Base-by-base conservation (phyloP, 64 coral and sea anemone genomes). In the Hydrozoanthus tunicans region DNA sequence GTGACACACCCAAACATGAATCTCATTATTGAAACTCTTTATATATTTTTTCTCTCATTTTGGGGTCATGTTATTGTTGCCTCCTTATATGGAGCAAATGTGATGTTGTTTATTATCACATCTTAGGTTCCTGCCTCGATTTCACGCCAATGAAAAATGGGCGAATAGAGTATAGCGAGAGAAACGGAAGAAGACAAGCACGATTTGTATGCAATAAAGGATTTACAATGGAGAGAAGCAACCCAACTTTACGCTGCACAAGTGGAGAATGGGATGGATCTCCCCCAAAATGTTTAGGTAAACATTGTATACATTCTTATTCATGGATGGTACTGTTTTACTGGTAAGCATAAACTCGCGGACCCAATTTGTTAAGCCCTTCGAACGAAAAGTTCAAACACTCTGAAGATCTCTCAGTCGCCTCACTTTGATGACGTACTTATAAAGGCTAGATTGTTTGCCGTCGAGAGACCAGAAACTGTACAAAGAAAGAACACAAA, bases 181-280 rank as follows among this genome's bases (percentile, higher is more conserved):
- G 11, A 62, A 62, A 62, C 6, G 79, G 79, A 81, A 5, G 32
- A 8, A n/a, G 57, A 43, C 58, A 81, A 63, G 79, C 79, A 63
- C 58, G 79, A 4, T 64, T 81, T 81, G 23, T 24, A n/a, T 81
- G 79, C 58, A 81, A 81, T 9, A 81, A 32, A 8, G 79, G 79
- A 32, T 23, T 62, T 61, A 61, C 23, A 13, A 81, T 81, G 59
- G 58, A 81, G 58, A 63, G 10, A 20, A 59, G 58, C 6, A 81
- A 81, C 9, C 12, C 17, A 3, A 81, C 79, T 62, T 62, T 81
- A 23, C 17, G 56, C n/a, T 81, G 79, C 62, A 10, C 32, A 12
- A 60, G 62, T 26, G 24, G 23, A 63, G 32, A 81, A 60, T 81
- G 79, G 79, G 11, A 32, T 10, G 59, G 79, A 43, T 3, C 27